phyloP scores from a whole-genome alignment of 2,797 vertebrate species.

The Buceros bicornis region DNA sequence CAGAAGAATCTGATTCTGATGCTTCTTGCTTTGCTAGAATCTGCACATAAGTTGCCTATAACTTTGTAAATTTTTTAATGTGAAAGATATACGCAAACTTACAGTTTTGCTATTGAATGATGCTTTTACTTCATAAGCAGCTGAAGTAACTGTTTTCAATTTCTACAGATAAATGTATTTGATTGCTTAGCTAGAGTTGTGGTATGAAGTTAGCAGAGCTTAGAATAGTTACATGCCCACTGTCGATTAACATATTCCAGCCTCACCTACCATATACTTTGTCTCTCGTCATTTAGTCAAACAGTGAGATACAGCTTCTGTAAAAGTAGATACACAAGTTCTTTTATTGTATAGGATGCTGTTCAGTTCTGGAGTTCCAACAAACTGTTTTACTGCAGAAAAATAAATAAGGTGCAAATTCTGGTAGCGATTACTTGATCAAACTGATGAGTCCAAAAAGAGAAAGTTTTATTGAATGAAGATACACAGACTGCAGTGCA shows the following conservation, averaged over 20 bases:
- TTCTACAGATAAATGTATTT: background rate
- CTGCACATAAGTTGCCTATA: background rate
- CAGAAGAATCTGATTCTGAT: background rate
- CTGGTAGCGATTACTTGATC: background rate
- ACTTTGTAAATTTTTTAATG: background rate
- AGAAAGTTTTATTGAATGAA: background rate
- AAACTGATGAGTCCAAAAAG: background rate
- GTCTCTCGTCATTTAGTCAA: background rate
- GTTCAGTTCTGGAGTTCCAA: background rate
- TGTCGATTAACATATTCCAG: background rate
- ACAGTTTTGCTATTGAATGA: fast-evolving
- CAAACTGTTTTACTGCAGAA: background rate
- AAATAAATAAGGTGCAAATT: background rate
- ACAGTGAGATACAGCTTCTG: background rate
- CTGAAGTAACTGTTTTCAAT: background rate
- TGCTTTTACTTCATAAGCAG: background rate
- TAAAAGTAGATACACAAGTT: background rate
- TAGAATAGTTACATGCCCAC: background rate
- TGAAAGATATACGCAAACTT: background rate
- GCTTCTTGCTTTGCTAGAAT: background rate
- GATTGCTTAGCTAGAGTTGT: background rate
- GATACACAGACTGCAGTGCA: background rate
- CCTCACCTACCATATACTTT: background rate
- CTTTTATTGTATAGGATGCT: background rate
- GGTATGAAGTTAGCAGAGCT: fast-evolving